Conservation (phyloP, 2,113 vertebrate species). For the Hippocampus zosterae region DNA sequence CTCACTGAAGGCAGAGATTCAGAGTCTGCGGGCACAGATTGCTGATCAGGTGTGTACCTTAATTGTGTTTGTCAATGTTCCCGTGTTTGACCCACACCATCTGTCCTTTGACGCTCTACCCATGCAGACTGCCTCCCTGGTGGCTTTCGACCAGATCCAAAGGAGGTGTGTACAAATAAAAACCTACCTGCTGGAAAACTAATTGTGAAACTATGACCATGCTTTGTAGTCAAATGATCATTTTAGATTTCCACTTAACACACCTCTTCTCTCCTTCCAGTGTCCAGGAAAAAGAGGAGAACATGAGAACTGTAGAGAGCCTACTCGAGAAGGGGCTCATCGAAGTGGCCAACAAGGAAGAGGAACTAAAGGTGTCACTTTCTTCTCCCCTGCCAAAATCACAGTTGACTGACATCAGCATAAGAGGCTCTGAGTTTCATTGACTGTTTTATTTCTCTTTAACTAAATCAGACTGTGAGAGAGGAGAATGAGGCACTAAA, state of each 20-base stretch:
- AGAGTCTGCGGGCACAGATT: constrained; percentile 84
- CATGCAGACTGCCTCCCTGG: constrained; percentile 61
- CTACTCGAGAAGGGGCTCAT: constrained; percentile 90
- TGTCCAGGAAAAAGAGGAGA: constrained; percentile 85
- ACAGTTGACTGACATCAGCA: constrained; percentile 10
- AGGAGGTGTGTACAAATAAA: constrained; percentile 58
- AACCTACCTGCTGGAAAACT: background rate
- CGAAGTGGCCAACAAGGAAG: constrained; percentile 92
- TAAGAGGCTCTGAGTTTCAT: constrained; percentile 10
- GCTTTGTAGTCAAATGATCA: background rate
- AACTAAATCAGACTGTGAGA: constrained; percentile 72
- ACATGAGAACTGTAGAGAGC: constrained; percentile 88
- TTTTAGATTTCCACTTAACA: background rate
- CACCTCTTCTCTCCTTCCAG: constrained; percentile 48
- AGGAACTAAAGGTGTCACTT: constrained; percentile 81
- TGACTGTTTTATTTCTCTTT: constrained; percentile 13
- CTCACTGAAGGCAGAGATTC: constrained; percentile 82
- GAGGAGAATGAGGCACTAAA: constrained; percentile 77
- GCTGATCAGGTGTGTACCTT: constrained; percentile 82
- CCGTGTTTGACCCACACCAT: constrained; percentile 20
- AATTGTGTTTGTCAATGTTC: background rate
- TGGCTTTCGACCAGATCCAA: constrained; percentile 70
- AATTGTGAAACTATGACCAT: background rate
- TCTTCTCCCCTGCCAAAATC: background rate
- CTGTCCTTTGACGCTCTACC: constrained; percentile 7